Conservation (phyloP, 2,888 invertebrate genomes). For the Augiades crinisus region DNA sequence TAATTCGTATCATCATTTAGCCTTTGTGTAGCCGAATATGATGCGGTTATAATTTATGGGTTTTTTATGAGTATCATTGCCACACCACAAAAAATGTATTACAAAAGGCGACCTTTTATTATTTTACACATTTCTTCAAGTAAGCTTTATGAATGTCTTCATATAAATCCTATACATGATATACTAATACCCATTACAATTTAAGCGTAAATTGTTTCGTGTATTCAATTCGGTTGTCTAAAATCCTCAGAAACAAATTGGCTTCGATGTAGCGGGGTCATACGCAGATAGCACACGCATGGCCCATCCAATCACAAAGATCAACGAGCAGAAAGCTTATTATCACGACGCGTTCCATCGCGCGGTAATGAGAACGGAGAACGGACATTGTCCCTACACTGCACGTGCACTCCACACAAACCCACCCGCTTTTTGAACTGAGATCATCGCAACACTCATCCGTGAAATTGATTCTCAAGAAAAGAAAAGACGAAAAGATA, state of each 20-base stretch:
- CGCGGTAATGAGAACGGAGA: constrained; percentile 57
- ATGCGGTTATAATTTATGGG: too few relatives aligned
- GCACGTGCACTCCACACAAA: constrained; percentile 49
- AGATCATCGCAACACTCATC: constrained; percentile 80
- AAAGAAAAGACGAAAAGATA: constrained; percentile 81
- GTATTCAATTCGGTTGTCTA: too few relatives aligned
- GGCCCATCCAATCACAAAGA: constrained; percentile 73
- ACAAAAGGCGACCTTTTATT: too few relatives aligned
- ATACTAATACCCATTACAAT: too few relatives aligned
- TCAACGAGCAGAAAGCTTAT: constrained; percentile 73
- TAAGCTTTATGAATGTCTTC: too few relatives aligned
- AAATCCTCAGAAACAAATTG: constrained; percentile 53
- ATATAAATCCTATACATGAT: too few relatives aligned
- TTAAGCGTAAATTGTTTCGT: too few relatives aligned
- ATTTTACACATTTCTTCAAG: too few relatives aligned
- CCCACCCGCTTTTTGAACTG: constrained; percentile 74
- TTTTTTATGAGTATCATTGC: too few relatives aligned
- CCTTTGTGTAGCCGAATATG: too few relatives aligned
- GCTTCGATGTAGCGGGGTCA: constrained; percentile 61
- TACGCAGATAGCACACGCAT: constrained; percentile 75
- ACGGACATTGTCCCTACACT: constrained; percentile 31
- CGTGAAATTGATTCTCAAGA: constrained; percentile 81
- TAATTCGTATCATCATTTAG: too few relatives aligned
- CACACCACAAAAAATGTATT: too few relatives aligned
- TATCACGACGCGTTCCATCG: constrained; percentile 67